Evolutionary conservation across 2,888 invertebrate species (phyloP).

Genomic region (Synanthedon vespiformis): DNA sequence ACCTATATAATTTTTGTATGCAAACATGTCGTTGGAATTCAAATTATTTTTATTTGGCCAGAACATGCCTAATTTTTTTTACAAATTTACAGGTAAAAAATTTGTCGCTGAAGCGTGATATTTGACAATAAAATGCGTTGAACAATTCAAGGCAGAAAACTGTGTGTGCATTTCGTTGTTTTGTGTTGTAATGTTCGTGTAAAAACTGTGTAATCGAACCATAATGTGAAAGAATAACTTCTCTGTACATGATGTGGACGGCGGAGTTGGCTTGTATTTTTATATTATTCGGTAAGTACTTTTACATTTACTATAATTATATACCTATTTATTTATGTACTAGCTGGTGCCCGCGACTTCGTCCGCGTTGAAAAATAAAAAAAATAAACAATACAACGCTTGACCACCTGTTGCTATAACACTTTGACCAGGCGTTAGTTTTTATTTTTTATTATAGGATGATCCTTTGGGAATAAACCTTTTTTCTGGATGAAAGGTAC

Average conservation of each 20-base stretch:
- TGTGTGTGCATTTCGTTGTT: background rate
- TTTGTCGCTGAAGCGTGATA: background rate
- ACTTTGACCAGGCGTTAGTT: too few species aligned
- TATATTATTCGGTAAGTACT: constrained; percentile 56
- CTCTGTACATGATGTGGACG: constrained; percentile 55
- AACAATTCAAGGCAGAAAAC: background rate
- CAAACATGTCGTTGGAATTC: too few species aligned
- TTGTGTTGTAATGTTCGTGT: background rate
- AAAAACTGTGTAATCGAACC: background rate
- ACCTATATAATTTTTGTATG: too few species aligned
- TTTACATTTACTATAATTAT: background rate
- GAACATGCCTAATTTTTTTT: background rate
- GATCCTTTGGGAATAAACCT: too few species aligned
- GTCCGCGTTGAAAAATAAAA: too few species aligned
- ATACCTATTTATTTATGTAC: background rate
- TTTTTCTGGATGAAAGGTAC: too few species aligned
- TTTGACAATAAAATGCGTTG: background rate
- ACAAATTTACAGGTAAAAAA: background rate
- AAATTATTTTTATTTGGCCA: background rate
- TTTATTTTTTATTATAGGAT: too few species aligned
- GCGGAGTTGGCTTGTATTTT: constrained; percentile 60
- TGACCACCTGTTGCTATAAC: too few species aligned
- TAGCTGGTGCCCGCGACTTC: too few species aligned
- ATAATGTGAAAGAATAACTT: constrained; percentile 32
- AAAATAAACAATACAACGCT: too few species aligned